These are phyloP conservation scores for Lacanobia oleracea DNA, from an alignment of 2,888 invertebrate genomes.

Conservation along the genomic window DNA sequence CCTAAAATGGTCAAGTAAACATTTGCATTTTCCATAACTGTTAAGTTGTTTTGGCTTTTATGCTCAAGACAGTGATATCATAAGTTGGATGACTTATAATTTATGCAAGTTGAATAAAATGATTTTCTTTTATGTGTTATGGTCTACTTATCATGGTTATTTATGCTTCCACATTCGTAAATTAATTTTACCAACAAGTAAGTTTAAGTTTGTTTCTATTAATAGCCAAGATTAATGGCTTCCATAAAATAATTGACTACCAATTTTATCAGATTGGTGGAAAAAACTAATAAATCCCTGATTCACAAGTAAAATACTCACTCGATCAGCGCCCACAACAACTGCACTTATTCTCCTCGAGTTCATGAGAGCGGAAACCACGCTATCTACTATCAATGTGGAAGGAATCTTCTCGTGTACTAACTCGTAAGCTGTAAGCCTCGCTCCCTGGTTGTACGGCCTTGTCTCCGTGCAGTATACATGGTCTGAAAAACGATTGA, in stretches of 20 bases:
- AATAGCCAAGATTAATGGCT: not conserved
- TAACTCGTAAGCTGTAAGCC: conserved; percentile 98
- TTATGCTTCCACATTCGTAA: not conserved
- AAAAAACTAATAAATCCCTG: not conserved
- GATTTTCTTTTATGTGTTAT: conserved; percentile 7
- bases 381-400: conserved; percentile 98
- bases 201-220: not conserved
- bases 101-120: conserved; percentile 18
- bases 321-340: conserved; percentile 99
- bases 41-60: conserved; percentile 25
- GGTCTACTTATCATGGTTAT: not conserved
- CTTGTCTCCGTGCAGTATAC: conserved; percentile 99
- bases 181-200: not conserved
- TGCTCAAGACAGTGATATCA: conserved; percentile 28
- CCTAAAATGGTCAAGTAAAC: conserved; percentile 81
- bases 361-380: conserved; percentile 98
- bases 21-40: conserved; percentile 20
- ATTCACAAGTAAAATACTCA: conserved; percentile 75
- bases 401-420: conserved; percentile 97
- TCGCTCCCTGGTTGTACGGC: conserved; percentile 99
- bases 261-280: not conserved
- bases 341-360: conserved; percentile 96
- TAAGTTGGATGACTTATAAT: conserved; percentile 30
- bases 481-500: conserved; percentile 91
- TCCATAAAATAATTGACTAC: no score